Conservation (phyloP, 1,140 invertebrate species). For the Ruditapes philippinarum region DNA sequence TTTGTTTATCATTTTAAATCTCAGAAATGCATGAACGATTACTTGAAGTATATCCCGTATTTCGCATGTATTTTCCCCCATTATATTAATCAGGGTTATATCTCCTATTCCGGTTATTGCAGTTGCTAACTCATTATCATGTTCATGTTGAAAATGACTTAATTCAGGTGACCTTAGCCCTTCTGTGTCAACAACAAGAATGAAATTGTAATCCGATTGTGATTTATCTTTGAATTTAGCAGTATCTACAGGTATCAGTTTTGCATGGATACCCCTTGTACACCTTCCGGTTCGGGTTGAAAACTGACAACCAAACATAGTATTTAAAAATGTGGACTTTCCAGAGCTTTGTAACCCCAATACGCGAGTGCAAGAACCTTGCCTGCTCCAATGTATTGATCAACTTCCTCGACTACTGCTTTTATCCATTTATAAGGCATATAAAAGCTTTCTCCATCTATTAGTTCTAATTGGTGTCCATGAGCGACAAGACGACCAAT, state of each 20-base stretch:
- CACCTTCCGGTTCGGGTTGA: background rate
- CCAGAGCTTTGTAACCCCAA: slow-evolving; percentile 45
- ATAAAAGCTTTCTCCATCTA: slow-evolving; percentile 8
- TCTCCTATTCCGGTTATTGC: slow-evolving; percentile 60
- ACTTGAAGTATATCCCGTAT: slow-evolving; percentile 64
- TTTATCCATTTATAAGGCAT: slow-evolving; percentile 4
- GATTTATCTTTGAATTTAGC: no score
- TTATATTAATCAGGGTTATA: slow-evolving; percentile 60
- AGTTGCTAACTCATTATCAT: slow-evolving; percentile 65
- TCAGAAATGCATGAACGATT: slow-evolving; percentile 43
- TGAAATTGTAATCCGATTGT: background rate
- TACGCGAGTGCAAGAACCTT: background rate
- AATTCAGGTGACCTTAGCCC: slow-evolving; percentile 41
- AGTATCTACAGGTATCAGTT: background rate
- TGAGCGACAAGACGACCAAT: background rate
- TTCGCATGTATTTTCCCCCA: slow-evolving; percentile 51
- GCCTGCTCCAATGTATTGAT: background rate
- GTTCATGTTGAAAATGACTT: background rate
- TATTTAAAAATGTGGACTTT: slow-evolving; percentile 31
- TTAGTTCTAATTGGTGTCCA: slow-evolving; percentile 9
- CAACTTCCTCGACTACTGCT: background rate
- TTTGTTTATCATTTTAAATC: slow-evolving; percentile 40
- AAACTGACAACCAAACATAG: slow-evolving; percentile 37
- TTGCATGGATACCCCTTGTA: background rate
- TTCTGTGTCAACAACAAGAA: slow-evolving; percentile 28